Evolutionary conservation across 2,113 vertebrate species (phyloP), one percentile per base, ranked within the genome.

Genomic region (Bambusicola thoracicus): DNA sequence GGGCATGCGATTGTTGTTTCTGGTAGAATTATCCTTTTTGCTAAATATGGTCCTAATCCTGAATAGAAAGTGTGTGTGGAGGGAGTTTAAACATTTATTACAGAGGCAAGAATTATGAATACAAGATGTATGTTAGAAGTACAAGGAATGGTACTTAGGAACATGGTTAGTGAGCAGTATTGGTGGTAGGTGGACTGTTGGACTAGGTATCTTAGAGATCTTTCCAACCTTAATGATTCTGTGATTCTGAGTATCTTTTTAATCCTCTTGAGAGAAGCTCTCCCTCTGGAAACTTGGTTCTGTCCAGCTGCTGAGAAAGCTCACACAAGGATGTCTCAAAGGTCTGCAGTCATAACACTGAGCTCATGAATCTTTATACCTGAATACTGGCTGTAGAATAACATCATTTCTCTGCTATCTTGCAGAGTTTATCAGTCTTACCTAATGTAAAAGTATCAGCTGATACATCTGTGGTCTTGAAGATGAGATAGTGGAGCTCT

Each of bases 401-500:
- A 38, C 53, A 66, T 6, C 0, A 0, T 66, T 87, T 89, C 48
- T 69, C 72, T 81, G n/a, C 30, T 76, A 49, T 6, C 79, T 80
- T 51, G 24, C 51, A 63, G 49, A 83, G 25, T 59, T 88, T 72
- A 91, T 38, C 63, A 75, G 20, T 30, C 56, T 68, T 51, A 55
- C 5, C 13, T 59, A 59, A 81, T 65, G 63, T 6, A 32, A 73
- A 81, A 56, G 8, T 40, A 75, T 73, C 43, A 86, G 56, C 63
- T 77, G 43, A 16, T 27, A 86, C 48, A 48, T 41, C 38, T 86
- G 21, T 65, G n/a, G 18, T 36, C 34, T 68, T 81, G 61, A 10
- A 86, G 81, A 68, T 89, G 55, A 83, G 43, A 41, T 62, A 78
- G 67, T 17, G 30, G 55, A 94, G 63, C 89, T 85, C 84, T 80